Conservation (phyloP, 2,888 invertebrate species). For the Andrena minutula region DNA sequence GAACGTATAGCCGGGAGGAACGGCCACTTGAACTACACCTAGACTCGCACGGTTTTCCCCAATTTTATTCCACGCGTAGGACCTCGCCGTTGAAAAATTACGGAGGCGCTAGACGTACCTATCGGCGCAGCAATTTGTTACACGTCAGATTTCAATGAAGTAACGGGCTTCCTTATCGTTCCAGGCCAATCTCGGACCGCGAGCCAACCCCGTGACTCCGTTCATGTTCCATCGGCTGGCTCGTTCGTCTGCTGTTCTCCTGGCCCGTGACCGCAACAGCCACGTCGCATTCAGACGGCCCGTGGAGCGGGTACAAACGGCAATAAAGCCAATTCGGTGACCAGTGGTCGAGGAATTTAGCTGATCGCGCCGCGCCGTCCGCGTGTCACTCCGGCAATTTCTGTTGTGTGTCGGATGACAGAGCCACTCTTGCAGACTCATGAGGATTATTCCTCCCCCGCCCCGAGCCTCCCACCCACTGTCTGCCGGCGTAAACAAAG, state of each 20-base stretch:
- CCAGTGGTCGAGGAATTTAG: constrained; percentile 56
- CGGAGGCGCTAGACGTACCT: constrained; percentile 39
- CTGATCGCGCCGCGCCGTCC: constrained; percentile 28
- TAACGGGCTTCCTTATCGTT: constrained; percentile 72
- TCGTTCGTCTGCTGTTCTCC: constrained; percentile 35
- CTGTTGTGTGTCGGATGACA: constrained; percentile 18
- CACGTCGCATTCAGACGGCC: constrained; percentile 40
- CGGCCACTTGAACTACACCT: neutral
- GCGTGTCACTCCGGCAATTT: constrained; percentile 32
- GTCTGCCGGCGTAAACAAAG: constrained; percentile 33
- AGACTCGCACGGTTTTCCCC: neutral
- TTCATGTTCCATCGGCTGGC: constrained; percentile 10
- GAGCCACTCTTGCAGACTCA: neutral
- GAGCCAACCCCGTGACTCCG: constrained; percentile 9
- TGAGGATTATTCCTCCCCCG: constrained; percentile 27
- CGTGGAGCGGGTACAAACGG: constrained; percentile 45
- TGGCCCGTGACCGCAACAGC: constrained; percentile 30
- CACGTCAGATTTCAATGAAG: constrained; percentile 77
- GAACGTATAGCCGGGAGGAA: neutral
- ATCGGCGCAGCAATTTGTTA: constrained; percentile 72
- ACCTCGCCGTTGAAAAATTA: constrained; percentile 4
- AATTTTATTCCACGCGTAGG: neutral
- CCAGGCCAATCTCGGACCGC: constrained; percentile 57
- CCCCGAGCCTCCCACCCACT: neutral
- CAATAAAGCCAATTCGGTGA: constrained; percentile 67